phyloP scores from a whole-genome alignment of 2,797 vertebrate species.

The Artibeus jamaicensis region DNA sequence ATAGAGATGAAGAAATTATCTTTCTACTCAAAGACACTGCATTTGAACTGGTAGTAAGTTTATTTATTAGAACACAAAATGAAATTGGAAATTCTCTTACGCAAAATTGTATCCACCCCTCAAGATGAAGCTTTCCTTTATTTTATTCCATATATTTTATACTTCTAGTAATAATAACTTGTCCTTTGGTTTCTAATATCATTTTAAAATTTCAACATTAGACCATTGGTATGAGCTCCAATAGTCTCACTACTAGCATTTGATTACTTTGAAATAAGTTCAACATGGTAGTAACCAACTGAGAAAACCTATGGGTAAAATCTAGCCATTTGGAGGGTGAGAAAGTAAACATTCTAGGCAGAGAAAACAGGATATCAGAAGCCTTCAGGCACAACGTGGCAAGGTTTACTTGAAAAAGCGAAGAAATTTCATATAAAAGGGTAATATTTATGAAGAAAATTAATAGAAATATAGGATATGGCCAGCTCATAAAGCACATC shows the following conservation, averaged over 20 bases:
- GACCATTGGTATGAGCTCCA: neutral
- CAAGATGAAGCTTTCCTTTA: neutral
- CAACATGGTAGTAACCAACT: neutral
- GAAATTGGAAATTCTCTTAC: neutral
- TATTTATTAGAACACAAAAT: neutral
- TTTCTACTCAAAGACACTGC: neutral
- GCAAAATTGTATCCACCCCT: neutral
- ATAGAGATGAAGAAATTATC: neutral
- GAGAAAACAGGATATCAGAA: neutral
- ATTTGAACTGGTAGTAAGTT: neutral
- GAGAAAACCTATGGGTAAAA: neutral
- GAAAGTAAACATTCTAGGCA: neutral
- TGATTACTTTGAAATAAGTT: neutral
- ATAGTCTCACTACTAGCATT: neutral
- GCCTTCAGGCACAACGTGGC: neutral
- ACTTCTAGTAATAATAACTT: neutral
- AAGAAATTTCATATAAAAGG: neutral
- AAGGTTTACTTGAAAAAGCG: neutral
- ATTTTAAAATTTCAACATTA: neutral
- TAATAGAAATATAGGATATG: neutral
- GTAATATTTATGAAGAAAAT: neutral
- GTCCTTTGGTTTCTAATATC: neutral
- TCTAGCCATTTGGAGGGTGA: neutral
- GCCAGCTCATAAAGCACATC: neutral
- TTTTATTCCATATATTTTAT: neutral